Evolutionary conservation across 2,113 vertebrate species (phyloP).

Genomic region (Dasyornis broadbenti): DNA sequence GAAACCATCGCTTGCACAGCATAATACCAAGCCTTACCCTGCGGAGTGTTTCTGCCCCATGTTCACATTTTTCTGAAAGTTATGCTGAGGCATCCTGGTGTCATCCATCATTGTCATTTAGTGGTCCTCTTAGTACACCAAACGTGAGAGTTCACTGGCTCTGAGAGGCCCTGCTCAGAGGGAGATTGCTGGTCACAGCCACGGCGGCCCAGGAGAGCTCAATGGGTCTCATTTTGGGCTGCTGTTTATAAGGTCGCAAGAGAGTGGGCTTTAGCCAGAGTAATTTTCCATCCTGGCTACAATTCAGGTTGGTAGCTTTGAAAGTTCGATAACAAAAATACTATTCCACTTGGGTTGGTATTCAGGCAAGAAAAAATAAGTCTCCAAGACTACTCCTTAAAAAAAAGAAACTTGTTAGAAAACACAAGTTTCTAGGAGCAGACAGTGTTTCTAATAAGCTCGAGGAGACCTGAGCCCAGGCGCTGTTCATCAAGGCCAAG

Average conservation of each 20-base stretch:
- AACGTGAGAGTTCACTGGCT: background rate
- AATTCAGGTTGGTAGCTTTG: background rate
- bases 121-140: background rate
- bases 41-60: accelerated
- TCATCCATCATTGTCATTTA: background rate
- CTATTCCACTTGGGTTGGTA: background rate
- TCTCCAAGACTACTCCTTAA: background rate
- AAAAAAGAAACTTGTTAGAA: background rate
- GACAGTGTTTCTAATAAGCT: background rate
- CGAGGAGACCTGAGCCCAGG: background rate
- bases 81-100: background rate
- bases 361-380: background rate
- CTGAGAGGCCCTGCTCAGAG: background rate
- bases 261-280: background rate
- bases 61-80: background rate
- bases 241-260: background rate
- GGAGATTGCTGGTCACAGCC: background rate
- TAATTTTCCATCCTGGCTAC: background rate
- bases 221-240: background rate
- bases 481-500: background rate
- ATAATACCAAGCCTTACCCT: background rate
- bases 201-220: background rate
- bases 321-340: background rate
- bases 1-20: background rate
- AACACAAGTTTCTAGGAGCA: background rate